Base-by-base conservation (phyloP, 2,797 vertebrate species). In the Acrocephalus scirpaceus region DNA sequence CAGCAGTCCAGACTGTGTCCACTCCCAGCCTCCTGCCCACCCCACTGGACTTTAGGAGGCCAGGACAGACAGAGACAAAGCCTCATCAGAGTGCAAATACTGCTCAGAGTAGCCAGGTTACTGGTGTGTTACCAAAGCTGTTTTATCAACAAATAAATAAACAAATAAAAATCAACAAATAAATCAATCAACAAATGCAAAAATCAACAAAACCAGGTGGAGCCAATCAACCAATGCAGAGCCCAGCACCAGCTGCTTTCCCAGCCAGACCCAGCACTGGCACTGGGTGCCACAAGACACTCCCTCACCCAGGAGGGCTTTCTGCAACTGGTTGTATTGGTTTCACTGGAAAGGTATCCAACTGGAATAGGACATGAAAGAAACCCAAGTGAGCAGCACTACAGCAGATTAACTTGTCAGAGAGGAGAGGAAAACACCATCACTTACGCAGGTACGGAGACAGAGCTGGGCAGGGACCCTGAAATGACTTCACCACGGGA, bases 371-470 rank as follows among this genome's bases (percentile, higher is more conserved):
- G 2, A 44, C 45, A 44, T 44, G 25, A 32, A 72, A 51, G 32
- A 88, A 71, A 79, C 20, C 4, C 48, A 71, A 53, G 29, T 6
- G 40, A 38, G 34, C 40, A 70, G 25, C 25, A 56, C 18, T 34
- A 45, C 38, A 83, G 58, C 6, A 57, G 29, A 23, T 20, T 13
- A 30, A 60, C 40, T 34, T 34, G 18, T 79, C 18, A 61, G 18
- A 81, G 58, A 25, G 60, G 20, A 84, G 70, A 61, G 17, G 9
- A 73, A 57, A 83, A 45, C 36, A 66, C 29, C n/a, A 30, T n/a
- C 47, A 99, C 99, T 99, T 97, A 99, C 99, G 92, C 50, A 99
- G 97, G 85, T 99, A 88, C 0, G 99, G 98, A 51, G 99, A 99
- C 40, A 97, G 19, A 50, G 95, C 16, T 16, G 99, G 98, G 74